Conservation (phyloP, 2,113 vertebrate genomes). For the Albula goreensis region DNA sequence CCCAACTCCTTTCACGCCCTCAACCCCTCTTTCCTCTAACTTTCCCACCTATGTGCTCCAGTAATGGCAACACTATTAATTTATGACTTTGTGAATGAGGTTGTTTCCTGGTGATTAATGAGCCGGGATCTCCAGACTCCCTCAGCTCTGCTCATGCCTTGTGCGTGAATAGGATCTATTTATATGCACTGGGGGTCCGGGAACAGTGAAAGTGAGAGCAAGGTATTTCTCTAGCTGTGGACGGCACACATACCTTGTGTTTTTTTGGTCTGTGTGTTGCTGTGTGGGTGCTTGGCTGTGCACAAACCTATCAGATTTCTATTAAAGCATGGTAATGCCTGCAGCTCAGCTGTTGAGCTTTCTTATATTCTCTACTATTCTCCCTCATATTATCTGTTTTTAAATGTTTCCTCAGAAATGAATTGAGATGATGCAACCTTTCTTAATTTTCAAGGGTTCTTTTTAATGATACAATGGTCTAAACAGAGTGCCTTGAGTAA, state of each 20-base stretch:
- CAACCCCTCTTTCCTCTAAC: slow-evolving; percentile 25
- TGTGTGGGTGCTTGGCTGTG: not conserved
- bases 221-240: slow-evolving; percentile 53
- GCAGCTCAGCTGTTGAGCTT: not conserved
- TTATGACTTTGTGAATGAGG: slow-evolving; percentile 53
- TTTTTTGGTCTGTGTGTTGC: slow-evolving; percentile 9
- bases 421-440: not conserved
- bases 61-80: slow-evolving; percentile 42
- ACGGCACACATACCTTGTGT: slow-evolving; percentile 50
- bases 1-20: not conserved
- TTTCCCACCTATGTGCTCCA: not conserved
- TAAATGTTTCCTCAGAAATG: not conserved
- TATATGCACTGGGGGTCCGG: slow-evolving; percentile 50
- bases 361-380: not conserved
- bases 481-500: too few relatives aligned
- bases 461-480: too few relatives aligned
- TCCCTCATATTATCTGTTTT: not conserved
- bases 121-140: slow-evolving; percentile 44
- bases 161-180: slow-evolving; percentile 55
- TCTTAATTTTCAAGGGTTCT: not conserved
- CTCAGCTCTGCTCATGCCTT: slow-evolving; percentile 47
- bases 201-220: slow-evolving; percentile 51
- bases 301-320: slow-evolving; percentile 53
- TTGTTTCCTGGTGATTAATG: slow-evolving; percentile 56
- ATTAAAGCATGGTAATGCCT: slow-evolving; percentile 34